Evolutionary conservation across 2,888 invertebrate genomes (phyloP), one percentile per base, ranked within the genome.

Genomic region (Aphidius colemani): DNA sequence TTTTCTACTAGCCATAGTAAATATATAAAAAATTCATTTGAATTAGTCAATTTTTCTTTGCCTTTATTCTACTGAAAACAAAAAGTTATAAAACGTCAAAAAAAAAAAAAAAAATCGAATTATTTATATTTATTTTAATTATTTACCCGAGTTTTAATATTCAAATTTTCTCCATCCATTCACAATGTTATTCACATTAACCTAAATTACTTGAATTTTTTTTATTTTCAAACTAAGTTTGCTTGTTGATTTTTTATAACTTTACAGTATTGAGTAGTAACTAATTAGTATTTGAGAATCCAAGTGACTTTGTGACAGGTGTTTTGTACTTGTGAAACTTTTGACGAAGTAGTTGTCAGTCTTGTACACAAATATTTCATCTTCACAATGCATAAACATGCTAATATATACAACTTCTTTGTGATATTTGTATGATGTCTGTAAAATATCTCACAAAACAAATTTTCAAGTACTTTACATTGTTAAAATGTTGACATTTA

Each of bases 121-220:
- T 43, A 55, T 39, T 39, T 40, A 13, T 5, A 6, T 48, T 48
- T 48, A 13, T 51, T 8, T 6, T 53, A 18, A 39, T 39, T 30
- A 39, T 53, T 53, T 9, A n/a, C 40, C 10, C 11, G n/a, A 11
- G 10, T 53, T 6, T n/a, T n/a, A 7, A 41, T 40, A 39, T 11
- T 53, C 40, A 39, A 30, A 30, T 53, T 8, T 9, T 7, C 10
- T 43, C 9, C 10, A 44, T 9, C 11, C 43, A 11, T 13, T 48
- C 13, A 50, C 56, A 48, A 64, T 64, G 50, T 48, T 50, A 49
- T 59, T 51, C 55, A 18, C 44, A 44, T 60, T 51, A 59, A 48
- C 59, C 59, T 63, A 53, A 41, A 59, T 63, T 59, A 63, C 53
- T 45, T 46, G 53, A 45, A 8, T 40, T 7, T 40, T 49, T 59